A percentile compares a stretch with the other conserved stretches of the same genome.
These are phyloP conservation scores for Arbacia lixula DNA, from an alignment of 53 echinoderm and acorn worm species.

Conservation along the genomic window DNA sequence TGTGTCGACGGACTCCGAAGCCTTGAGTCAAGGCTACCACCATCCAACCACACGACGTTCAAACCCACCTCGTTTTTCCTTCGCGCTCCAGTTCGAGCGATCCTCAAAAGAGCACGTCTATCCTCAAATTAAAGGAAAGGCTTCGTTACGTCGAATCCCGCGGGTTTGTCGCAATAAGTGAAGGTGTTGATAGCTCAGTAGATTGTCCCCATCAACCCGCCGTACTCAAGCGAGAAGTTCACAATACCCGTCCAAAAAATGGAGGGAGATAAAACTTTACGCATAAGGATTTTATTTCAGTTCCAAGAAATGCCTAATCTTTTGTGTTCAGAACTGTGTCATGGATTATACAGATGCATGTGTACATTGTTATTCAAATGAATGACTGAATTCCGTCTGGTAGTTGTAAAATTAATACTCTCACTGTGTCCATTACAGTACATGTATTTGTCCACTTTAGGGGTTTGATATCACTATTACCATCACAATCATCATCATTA, in stretches of 20 bases:
- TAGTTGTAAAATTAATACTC: background rate
- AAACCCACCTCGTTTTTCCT: too few relatives aligned
- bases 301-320: too few relatives aligned
- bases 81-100: background rate
- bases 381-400: background rate
- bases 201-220: too few relatives aligned
- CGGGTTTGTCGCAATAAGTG: constrained; percentile 42
- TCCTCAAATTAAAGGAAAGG: constrained; percentile 20
- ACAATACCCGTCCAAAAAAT: too few relatives aligned
- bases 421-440: background rate
- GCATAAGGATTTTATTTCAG: too few relatives aligned
- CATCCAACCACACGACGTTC: too few relatives aligned
- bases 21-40: too few relatives aligned
- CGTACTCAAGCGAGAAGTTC: too few relatives aligned
- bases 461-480: background rate
- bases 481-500: background rate
- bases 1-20: too few relatives aligned
- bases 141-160: constrained; percentile 47
- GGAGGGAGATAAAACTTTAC: too few relatives aligned
- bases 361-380: background rate
- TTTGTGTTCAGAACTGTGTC: background rate
- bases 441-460: too few relatives aligned
- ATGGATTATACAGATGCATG: background rate
- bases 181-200: constrained; percentile 49
- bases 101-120: constrained; percentile 27